Conservation (phyloP, 2,113 vertebrate species). For the Climacteris rufus region DNA sequence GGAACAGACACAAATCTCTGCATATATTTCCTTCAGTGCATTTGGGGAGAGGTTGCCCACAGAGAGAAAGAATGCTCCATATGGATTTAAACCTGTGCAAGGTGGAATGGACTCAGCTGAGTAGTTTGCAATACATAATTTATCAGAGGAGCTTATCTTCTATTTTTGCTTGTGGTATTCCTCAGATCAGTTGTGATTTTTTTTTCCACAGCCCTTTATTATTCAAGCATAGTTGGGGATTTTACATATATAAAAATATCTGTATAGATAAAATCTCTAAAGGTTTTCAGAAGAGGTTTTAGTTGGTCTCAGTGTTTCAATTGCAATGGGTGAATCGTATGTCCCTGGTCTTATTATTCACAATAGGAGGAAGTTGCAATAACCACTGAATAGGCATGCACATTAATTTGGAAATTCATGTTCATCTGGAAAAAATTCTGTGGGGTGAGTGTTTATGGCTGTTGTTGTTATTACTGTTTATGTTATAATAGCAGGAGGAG, state of each 20-base stretch:
- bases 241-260: neutral
- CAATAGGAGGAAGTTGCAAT: neutral
- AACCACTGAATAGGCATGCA: neutral
- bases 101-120: neutral
- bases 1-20: neutral
- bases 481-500: slow-evolving; percentile 5
- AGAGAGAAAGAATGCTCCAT: neutral
- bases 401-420: neutral
- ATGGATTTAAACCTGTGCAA: neutral
- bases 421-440: neutral
- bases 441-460: slow-evolving; percentile 12
- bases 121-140: neutral
- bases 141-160: neutral
- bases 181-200: neutral
- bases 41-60: slow-evolving; percentile 18
- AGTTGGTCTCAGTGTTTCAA: neutral
- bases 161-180: neutral
- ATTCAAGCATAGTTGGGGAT: neutral
- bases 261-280: neutral
- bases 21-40: neutral
- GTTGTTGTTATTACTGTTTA: slow-evolving; percentile 28
- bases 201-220: neutral
- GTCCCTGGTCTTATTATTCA: neutral
- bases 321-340: neutral
- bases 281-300: neutral